phyloP scores from a whole-genome alignment of 2,888 invertebrate genomes.

The Phragmatobia fuliginosa region DNA sequence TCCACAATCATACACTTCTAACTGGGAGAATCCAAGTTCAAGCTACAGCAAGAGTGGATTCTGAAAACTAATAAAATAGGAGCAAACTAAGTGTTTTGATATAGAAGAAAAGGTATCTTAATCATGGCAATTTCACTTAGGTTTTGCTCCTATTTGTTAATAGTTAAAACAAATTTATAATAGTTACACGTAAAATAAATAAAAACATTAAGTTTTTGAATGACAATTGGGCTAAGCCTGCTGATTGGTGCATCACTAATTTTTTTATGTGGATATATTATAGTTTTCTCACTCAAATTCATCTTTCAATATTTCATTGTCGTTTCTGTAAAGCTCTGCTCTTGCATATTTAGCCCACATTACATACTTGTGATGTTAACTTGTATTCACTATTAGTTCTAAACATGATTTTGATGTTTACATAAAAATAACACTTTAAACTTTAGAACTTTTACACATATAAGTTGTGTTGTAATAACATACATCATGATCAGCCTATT shows the following conservation, averaged over 20 bases:
- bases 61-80: conserved; percentile 52
- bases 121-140: neutral
- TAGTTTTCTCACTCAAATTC: neutral
- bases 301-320: neutral
- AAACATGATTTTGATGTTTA: neutral
- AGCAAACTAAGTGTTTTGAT: conserved; percentile 21
- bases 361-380: neutral
- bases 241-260: no score
- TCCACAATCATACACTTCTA: conserved; percentile 40
- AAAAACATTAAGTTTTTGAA: no score
- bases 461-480: neutral
- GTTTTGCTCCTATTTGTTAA: conserved; percentile 36
- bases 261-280: no score
- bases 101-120: neutral
- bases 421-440: neutral
- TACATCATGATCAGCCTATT: no score
- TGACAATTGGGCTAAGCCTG: no score
- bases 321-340: neutral
- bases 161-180: neutral
- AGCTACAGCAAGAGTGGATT: conserved; percentile 45
- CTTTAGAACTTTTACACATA: neutral
- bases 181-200: no score
- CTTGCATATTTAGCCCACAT: neutral
- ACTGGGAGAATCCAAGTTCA: conserved; percentile 48
- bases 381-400: neutral